These are phyloP conservation scores for Conistra vaccinii DNA, from an alignment of 2,888 invertebrate genomes.

Conservation along the genomic window DNA sequence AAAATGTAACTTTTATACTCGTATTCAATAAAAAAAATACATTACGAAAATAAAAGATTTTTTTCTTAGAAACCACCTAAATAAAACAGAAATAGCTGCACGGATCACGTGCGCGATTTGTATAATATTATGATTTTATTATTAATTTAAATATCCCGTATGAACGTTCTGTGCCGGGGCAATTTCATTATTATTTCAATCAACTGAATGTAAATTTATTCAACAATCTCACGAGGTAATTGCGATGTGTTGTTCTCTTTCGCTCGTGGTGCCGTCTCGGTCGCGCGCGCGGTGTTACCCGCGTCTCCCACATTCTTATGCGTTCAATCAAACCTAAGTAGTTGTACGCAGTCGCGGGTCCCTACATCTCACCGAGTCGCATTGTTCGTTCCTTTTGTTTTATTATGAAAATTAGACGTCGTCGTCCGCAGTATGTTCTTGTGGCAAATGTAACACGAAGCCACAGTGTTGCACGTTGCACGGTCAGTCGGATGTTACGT, in stretches of 20 bases:
- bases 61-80: conserved; percentile 76
- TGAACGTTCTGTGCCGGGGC: conserved; percentile 87
- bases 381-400: conserved; percentile 83
- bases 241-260: conserved; percentile 83
- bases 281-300: conserved; percentile 74
- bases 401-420: conserved; percentile 81
- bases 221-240: conserved; percentile 91
- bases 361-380: conserved; percentile 75
- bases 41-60: conserved; percentile 76
- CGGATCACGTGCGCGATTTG: conserved; percentile 80
- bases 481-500: conserved; percentile 34
- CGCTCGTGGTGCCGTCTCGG: conserved; percentile 68
- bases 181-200: conserved; percentile 91
- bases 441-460: conserved; percentile 65
- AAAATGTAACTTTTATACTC: conserved; percentile 19
- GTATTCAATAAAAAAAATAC: conserved; percentile 71
- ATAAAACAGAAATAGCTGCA: conserved; percentile 84
- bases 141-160: conserved; percentile 90
- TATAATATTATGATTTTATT: conserved; percentile 89
- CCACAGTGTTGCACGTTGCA: conserved; percentile 47
- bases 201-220: conserved; percentile 91
- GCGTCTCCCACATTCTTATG: conserved; percentile 88
- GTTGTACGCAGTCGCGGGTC: conserved; percentile 74
- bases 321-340: conserved; percentile 88
- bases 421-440: conserved; percentile 67